Base-by-base conservation (phyloP, 2,888 invertebrate genomes). In the Acanthosepion pharaonis region DNA sequence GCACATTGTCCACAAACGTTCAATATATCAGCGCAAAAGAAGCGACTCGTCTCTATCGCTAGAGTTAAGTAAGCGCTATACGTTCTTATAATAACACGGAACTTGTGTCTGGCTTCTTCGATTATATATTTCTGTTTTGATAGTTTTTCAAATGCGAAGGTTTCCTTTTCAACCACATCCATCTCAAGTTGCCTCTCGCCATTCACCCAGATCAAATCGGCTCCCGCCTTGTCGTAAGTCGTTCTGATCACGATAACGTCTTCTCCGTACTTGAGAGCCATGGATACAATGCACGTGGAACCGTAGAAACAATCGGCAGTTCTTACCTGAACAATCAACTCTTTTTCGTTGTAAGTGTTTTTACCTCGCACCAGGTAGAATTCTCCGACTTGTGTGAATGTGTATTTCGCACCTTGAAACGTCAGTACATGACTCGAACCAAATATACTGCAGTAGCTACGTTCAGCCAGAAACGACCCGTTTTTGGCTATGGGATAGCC, bases 211-310 rank as follows among this genome's bases (percentile, higher is more conserved):
- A 96, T 42, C 42, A 92, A 49, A 33, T 94, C 95, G 25, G 94
- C 78, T 20, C 94, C 94, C n/a, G 91, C 48, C 3, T 59, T 33
- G 25, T 94, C 94, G 92, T 95, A 95, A 2, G 95, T 95, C n/a
- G 95, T 95, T 94, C 95, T 55, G 42, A 96, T 59, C 15, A 96
- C 95, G 25, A 96, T 91, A 48, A 94, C 94, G n/a, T 95, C 95
- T n/a, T 94, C 33, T 6, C 78, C 94, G 42, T 94, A 94, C 23
- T 55, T 42, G 20, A 96, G 25, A 23, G 95, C 95, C 18, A 96
- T 91, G 28, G 95, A 95, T 9, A 95, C 93, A 15, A 95, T 64
- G 53, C 96, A 96, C 11, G 95, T 64, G 0, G 95, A 55, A 15
- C 94, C 91, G 20, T 94, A 94, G 48, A 95, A 95, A 91, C 96